A percentile compares a stretch with the other conserved stretches of the same genome.
phyloP scores from a whole-genome alignment of 2,113 vertebrate species.

The Daubentonia madagascariensis region DNA sequence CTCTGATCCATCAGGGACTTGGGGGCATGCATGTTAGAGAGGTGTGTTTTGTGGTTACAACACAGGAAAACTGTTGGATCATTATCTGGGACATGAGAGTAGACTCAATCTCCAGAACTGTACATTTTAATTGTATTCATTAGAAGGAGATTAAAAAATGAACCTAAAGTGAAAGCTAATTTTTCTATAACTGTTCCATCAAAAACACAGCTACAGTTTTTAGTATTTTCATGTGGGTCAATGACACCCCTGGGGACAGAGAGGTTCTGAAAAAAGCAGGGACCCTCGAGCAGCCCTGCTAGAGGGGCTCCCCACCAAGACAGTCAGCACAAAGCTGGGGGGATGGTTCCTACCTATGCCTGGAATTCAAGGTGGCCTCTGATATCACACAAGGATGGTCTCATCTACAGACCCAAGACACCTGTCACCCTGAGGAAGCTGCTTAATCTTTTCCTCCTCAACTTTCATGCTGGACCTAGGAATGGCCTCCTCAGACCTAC shows the following conservation, averaged over 20 bases:
- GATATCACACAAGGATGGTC: neutral
- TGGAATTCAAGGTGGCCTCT: neutral
- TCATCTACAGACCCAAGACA: neutral
- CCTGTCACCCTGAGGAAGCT: neutral
- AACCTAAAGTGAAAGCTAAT: neutral
- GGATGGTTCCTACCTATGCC: neutral
- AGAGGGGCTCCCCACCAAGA: no score
- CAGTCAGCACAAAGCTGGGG: neutral
- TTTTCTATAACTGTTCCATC: neutral
- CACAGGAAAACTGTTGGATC: neutral
- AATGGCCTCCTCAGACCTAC: neutral
- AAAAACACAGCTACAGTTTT: neutral
- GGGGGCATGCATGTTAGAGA: neutral
- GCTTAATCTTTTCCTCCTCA: neutral
- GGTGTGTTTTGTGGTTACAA: neutral
- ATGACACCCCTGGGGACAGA: neutral
- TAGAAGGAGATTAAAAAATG: conserved; percentile 6
- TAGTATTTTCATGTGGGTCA: neutral
- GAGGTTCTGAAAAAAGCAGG: neutral
- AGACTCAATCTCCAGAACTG: neutral
- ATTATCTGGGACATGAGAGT: neutral
- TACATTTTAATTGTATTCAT: neutral
- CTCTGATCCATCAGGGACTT: neutral
- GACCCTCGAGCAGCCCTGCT: no score
- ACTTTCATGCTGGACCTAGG: neutral